phyloP scores from a whole-genome alignment of 2,113 vertebrate species.

The Cinclus mexicanus region DNA sequence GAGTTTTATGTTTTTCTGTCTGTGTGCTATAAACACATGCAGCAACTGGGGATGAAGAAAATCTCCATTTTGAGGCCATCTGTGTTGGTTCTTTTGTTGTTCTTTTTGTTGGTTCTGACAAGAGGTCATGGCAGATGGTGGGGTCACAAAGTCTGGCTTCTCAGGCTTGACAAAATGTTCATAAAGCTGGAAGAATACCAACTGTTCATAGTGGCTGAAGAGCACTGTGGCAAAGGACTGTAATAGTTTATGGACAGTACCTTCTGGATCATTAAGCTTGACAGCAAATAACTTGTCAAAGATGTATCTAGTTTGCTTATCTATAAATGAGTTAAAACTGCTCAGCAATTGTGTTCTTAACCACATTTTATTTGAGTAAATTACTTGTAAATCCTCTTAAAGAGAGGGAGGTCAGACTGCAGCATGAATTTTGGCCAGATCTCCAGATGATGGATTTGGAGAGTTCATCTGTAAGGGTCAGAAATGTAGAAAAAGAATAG shows the following conservation, averaged over 20 bases:
- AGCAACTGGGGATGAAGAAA: constrained; percentile 30
- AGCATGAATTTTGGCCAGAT: background rate
- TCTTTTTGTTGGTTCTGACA: too few relatives aligned
- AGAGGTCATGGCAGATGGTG: constrained; percentile 76
- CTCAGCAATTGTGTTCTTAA: background rate
- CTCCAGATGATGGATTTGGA: background rate
- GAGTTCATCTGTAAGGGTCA: background rate
- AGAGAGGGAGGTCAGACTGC: background rate
- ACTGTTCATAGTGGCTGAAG: constrained; percentile 51
- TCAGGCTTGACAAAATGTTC: constrained; percentile 71
- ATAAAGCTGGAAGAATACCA: constrained; percentile 68
- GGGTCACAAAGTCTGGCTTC: constrained; percentile 73
- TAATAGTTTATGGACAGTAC: constrained; percentile 14
- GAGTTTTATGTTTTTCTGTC: constrained; percentile 18
- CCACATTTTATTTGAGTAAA: background rate
- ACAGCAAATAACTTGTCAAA: constrained; percentile 5
- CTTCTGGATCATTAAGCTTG: constrained; percentile 30
- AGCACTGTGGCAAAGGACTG: constrained; percentile 33
- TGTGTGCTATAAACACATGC: constrained; percentile 17
- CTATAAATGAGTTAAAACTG: background rate
- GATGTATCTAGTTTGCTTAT: background rate
- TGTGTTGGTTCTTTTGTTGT: constrained; percentile 72
- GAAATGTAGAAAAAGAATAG: background rate
- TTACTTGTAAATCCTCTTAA: background rate
- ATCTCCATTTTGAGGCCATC: constrained; percentile 72